Evolutionary conservation across 2,113 vertebrate species (phyloP).

Genomic region (Sander vitreus): DNA sequence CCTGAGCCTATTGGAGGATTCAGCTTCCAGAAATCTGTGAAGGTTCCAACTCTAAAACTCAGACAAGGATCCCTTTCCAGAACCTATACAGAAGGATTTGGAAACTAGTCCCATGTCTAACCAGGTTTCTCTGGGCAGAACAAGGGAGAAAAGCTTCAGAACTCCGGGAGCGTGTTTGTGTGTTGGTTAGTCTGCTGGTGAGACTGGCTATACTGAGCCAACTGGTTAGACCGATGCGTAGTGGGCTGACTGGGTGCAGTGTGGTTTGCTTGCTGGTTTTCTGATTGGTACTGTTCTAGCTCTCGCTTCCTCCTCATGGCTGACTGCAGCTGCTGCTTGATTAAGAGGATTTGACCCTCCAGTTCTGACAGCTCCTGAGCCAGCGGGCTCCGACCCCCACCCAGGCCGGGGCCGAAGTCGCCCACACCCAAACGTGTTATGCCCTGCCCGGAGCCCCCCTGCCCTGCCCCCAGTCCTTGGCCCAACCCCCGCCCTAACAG

Average conservation of each 20-base stretch:
- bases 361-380: conserved; percentile 93
- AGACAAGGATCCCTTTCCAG: conserved; percentile 19
- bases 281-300: conserved; percentile 93
- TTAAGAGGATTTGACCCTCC: conserved; percentile 93
- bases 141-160: conserved; percentile 51
- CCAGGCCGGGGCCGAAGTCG: conserved; percentile 43
- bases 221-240: conserved; percentile 83
- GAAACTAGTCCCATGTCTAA: conserved; percentile 31
- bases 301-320: conserved; percentile 94
- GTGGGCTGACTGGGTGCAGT: conserved; percentile 61
- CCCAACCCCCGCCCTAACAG: conserved; percentile 74
- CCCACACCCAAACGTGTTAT: conserved; percentile 43
- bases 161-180: conserved; percentile 72
- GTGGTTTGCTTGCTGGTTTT: conserved; percentile 78
- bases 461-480: conserved; percentile 48
- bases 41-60: conserved; percentile 34
- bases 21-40: conserved; percentile 21
- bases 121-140: conserved; percentile 36
- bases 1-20: conserved; percentile 38
- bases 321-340: conserved; percentile 94
- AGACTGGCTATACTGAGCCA: conserved; percentile 75
- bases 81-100: conserved; percentile 25
- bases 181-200: conserved; percentile 76
- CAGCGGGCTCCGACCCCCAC: conserved; percentile 83
- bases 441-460: conserved; percentile 45